Evolutionary conservation across 2,113 vertebrate genomes (phyloP).

Genomic region (Xiphophorus couchianus): DNA sequence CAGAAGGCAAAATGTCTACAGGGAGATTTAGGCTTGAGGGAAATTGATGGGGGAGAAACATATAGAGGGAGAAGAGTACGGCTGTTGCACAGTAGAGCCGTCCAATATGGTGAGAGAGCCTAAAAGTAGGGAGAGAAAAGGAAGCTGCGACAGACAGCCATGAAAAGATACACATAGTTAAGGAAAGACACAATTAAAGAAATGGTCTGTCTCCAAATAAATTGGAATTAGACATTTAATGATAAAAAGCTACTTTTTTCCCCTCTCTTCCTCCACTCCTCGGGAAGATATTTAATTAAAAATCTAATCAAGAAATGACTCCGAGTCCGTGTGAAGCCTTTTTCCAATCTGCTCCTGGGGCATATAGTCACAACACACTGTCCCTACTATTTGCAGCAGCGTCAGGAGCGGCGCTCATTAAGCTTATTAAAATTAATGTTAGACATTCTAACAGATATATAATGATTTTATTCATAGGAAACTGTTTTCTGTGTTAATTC

Average conservation of each 20-base stretch:
- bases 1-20: conserved; percentile 44
- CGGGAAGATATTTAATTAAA: conserved; percentile 76
- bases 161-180: conserved; percentile 48
- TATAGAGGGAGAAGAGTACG: conserved; percentile 1
- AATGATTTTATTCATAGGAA: conserved; percentile 10
- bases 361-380: conserved; percentile 61
- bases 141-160: conserved; percentile 18
- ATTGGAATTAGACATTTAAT: conserved; percentile 74
- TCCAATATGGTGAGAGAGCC: conserved; percentile 23
- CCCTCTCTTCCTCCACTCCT: conserved; percentile 40
- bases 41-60: conserved; percentile 43
- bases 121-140: background rate
- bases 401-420: conserved; percentile 58
- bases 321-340: conserved; percentile 63
- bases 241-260: conserved; percentile 56
- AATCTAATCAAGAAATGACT: conserved; percentile 79
- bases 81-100: conserved; percentile 10
- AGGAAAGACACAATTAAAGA: conserved; percentile 62
- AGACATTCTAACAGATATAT: conserved; percentile 26
- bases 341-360: conserved; percentile 65
- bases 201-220: conserved; percentile 68
- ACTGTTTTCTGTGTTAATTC: conserved; percentile 14
- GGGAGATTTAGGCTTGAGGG: conserved; percentile 35
- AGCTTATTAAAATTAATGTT: conserved; percentile 49
- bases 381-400: conserved; percentile 69